Percentiles rank a stretch among this genome's conserved stretches.
phyloP scores from a whole-genome alignment of 2,113 vertebrate genomes.

The Excalfactoria chinensis region DNA sequence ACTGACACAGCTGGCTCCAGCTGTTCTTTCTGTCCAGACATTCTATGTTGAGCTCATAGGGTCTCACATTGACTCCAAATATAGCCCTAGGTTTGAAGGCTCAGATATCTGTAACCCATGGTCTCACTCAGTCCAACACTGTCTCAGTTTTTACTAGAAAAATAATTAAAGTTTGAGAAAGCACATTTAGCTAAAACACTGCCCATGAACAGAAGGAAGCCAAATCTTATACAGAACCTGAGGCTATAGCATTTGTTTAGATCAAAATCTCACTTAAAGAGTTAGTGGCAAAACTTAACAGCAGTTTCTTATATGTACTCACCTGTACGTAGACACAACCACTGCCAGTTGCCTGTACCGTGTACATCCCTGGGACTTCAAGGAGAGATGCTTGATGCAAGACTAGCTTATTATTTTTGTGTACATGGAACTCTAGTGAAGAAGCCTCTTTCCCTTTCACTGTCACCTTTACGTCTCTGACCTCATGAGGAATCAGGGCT shows the following conservation, averaged over 20 bases:
- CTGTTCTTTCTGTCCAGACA: background rate
- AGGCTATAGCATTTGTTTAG: background rate
- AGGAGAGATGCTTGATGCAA: conserved; percentile 78
- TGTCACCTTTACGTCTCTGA: conserved; percentile 64
- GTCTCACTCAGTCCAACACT: background rate
- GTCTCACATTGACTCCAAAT: background rate
- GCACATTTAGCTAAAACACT: background rate
- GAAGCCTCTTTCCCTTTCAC: conserved; percentile 52
- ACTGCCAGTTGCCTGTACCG: conserved; percentile 52
- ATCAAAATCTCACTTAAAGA: background rate
- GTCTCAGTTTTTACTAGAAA: background rate
- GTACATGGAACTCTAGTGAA: conserved; percentile 72
- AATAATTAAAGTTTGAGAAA: background rate
- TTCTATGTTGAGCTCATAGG: background rate
- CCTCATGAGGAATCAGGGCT: conserved; percentile 65
- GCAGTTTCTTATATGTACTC: background rate
- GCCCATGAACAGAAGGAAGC: background rate
- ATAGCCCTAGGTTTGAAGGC: background rate
- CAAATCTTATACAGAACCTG: background rate
- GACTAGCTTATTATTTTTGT: conserved; percentile 80
- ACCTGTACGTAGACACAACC: conserved; percentile 77
- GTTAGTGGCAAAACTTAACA: background rate
- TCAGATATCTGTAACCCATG: background rate
- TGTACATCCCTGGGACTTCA: conserved; percentile 67
- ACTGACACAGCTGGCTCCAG: background rate